These are phyloP conservation scores for Tethea ocularis DNA, from an alignment of 2,888 invertebrate species.

Conservation along the genomic window DNA sequence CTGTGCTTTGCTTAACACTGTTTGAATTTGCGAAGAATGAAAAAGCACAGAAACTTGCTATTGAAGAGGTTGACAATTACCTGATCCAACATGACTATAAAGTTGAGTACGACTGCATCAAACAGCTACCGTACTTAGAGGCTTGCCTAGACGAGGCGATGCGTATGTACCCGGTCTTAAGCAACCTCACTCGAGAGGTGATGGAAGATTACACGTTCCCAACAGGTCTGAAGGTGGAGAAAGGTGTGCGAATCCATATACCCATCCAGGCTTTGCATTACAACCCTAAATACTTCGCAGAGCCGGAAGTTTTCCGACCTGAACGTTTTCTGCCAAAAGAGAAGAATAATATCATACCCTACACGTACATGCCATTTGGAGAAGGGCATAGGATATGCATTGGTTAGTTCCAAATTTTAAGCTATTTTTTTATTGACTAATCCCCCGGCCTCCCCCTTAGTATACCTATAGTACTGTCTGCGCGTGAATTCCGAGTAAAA, in stretches of 20 bases:
- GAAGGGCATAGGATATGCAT: constrained; percentile 48
- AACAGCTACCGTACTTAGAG: constrained; percentile 43
- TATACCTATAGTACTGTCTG: no score
- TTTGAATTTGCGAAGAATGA: constrained; percentile 43
- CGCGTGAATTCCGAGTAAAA: no score
- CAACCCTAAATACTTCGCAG: constrained; percentile 38
- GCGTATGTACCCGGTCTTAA: constrained; percentile 42
- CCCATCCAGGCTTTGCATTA: constrained; percentile 44
- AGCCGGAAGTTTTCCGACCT: constrained; percentile 44
- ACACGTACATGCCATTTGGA: constrained; percentile 48
- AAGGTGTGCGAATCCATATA: constrained; percentile 42
- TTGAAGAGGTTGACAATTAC: constrained; percentile 44
- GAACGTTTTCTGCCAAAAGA: constrained; percentile 45
- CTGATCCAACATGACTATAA: constrained; percentile 27
- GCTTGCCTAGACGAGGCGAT: constrained; percentile 46
- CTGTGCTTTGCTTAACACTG: constrained; percentile 34
- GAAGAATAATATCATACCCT: constrained; percentile 37
- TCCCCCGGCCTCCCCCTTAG: no score
- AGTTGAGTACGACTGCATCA: constrained; percentile 40
- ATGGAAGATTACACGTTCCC: constrained; percentile 42
- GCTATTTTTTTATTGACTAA: background rate
- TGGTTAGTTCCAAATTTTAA: constrained; percentile 43
- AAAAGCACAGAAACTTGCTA: constrained; percentile 25
- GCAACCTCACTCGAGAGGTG: constrained; percentile 37
- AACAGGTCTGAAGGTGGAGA: constrained; percentile 38